Evolutionary conservation across 2,113 vertebrate genomes (phyloP), one percentile per base, ranked within the genome.

Genomic region (Sander vitreus): DNA sequence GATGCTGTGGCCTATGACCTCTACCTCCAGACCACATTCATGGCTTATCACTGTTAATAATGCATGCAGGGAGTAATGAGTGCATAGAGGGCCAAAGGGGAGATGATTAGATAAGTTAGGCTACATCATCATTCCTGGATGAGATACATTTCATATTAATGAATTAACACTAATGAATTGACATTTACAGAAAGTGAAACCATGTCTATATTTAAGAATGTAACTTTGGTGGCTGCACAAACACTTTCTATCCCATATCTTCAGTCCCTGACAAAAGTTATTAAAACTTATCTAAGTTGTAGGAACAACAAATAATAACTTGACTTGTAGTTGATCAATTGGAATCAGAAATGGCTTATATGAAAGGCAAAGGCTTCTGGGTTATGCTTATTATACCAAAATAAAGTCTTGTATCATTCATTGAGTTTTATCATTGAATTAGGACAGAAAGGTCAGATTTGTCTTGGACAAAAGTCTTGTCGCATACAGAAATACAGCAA

Each of bases 41-140:
- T 63, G 43, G 13, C 21, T 86, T 3, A 81, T 74, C 83, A 55
- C 67, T 65, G 57, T 87, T 50, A 89, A 88, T 85, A 88, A 82
- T 87, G 19, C 36, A 88, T 86, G 81, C 54, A 65, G 62, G 2
- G 27, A n/a, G 39, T 69, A 73, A 83, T 72, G 64, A 83, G 48
- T 27, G 21, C 16, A 16, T 5, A 8, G 55, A 45, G 36, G 78
- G 27, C 21, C 36, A 78, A 77, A 78, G 63, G 71, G 9, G 13
- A 13, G 59, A 66, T 71, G 47, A 47, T 71, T 25, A 47, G 21
- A 78, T 5, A 53, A 45, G 14, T 39, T 36, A 66, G 23, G 45
- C 27, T 11, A n/a, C 48, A 74, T 30, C 30, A 30, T 74, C 65
- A 57, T 66, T 66, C 33, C 33, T 18, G 18, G 4, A 70, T 27